Base-by-base conservation (phyloP, 2,797 vertebrate genomes). In the Stomatorhinus walkeri region DNA sequence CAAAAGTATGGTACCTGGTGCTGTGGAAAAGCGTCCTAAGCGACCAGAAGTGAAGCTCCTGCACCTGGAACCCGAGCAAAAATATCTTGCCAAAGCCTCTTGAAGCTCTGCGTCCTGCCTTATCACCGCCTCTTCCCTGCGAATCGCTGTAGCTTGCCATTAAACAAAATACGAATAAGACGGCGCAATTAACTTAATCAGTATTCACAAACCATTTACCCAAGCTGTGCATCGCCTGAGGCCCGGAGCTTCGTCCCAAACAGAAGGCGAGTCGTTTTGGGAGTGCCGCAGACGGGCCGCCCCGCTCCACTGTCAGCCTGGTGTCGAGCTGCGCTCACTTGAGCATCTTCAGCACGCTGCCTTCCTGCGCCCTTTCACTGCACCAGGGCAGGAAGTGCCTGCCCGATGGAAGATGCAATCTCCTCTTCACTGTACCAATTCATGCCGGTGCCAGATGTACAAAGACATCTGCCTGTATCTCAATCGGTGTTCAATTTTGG, bases 151-250 rank as follows among this genome's bases (percentile, higher is more conserved):
- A 94, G 94, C 95, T 5, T 24, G 46, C 22, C 79, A 52, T 51
- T 16, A 36, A n/a, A 95, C 95, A 93, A 94, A 93, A 95, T 59
- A 93, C 94, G 90, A 96, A 95, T 96, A 96, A 95, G 95, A 95
- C 95, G 94, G 95, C 95, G 61, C 61, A 68, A 68, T 68, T 68
- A 68, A 96, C 96, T 96, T 95, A 96, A 96, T 96, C 96, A 96
- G 95, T 95, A 96, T 96, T 96, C 96, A 96, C 96, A 95, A 95
- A 95, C 94, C 94, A 95, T 96, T 96, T 95, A 95, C 95, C 96
- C 94, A 94, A 95, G 95, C 95, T 95, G 94, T 90, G 94, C 92
- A 95, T 96, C 96, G 95, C 96, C 93, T 91, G 91, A 88, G 88
- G 93, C 94, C 94, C 19, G 7, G 94, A 94, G 94, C 93, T 94